A percentile compares a stretch with the other conserved stretches of the same genome.
Conservation (phyloP, 2,113 vertebrate species). For the Mola mola region DNA sequence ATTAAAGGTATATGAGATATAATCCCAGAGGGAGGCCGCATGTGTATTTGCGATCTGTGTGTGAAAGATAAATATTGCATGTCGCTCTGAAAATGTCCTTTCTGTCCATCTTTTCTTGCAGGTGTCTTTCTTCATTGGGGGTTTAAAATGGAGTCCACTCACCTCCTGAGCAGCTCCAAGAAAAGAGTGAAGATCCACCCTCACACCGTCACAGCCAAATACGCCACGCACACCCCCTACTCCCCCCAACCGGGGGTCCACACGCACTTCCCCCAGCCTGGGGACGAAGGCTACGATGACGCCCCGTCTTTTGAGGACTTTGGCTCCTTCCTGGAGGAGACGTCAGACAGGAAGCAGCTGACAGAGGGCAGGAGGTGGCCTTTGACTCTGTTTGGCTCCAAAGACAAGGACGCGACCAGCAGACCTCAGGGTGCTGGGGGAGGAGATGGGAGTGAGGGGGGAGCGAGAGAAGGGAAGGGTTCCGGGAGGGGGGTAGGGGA, state of each 20-base stretch:
- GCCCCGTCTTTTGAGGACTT: conserved; percentile 86
- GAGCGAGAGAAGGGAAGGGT: conserved; percentile 52
- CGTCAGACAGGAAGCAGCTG: conserved; percentile 86
- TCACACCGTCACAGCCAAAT: conserved; percentile 93
- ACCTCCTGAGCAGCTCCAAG: conserved; percentile 85
- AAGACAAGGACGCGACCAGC: conserved; percentile 57
- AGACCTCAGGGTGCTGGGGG: conserved; percentile 57
- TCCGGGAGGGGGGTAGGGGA: conserved; percentile 73
- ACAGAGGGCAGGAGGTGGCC: conserved; percentile 82
- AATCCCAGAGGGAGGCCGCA: conserved; percentile 10
- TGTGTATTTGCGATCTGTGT: neutral
- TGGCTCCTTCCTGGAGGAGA: conserved; percentile 88
- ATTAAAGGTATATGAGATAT: conserved; percentile 70
- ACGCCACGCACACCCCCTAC: conserved; percentile 81
- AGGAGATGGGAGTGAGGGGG: conserved; percentile 61
- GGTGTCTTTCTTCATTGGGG: conserved; percentile 48
- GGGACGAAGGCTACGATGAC: conserved; percentile 89
- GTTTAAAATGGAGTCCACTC: conserved; percentile 86
- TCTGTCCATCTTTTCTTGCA: conserved; percentile 40
- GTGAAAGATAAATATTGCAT: conserved; percentile 1
- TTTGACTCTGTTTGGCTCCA: conserved; percentile 86
- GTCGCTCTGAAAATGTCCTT: conserved; percentile 24
- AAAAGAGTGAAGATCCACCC: conserved; percentile 96
- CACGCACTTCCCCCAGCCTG: conserved; percentile 91
- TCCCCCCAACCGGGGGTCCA: conserved; percentile 72